Evolutionary conservation across 2,888 invertebrate genomes (phyloP), one percentile per base, ranked within the genome.

Genomic region (Hypselothyrea guttata): DNA sequence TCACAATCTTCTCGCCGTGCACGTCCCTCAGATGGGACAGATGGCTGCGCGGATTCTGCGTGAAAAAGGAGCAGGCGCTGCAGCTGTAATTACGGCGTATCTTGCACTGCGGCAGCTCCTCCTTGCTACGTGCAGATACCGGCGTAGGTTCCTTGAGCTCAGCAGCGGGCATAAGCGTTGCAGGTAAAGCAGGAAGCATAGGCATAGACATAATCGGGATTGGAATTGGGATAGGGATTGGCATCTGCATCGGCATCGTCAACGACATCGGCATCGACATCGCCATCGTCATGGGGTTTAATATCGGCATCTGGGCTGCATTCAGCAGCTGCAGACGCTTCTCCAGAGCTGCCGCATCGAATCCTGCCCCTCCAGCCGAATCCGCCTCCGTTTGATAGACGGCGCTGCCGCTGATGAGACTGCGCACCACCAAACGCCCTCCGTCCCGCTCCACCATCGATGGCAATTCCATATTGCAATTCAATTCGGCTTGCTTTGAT

Each of bases 1-100:
- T 94, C 82, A 93, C 94, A 75, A 96, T 93, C 89, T 93, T 93
- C 85, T 95, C 95, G 68, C 93, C 93, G 90, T 97, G 97, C 42
- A 93, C 93, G 90, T 96, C 95, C 56, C 95, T 93, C 78, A 94
- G 91, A 89, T 97, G 97, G 75, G 94, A 93, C 44, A 97, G 92
- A 90, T 93, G 95, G 85, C 93, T 93, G 73, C 96, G 93, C 28
- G 97, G 96, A 90, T 96, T 96, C 87, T 94, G 95, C 30, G 96
- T 96, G 88, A 93, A 94, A 89, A 94, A 96, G 68, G 92, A 92
- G 90, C 95, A 96, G 88, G 93, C 93, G 59, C 90, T 91, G 90
- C 97, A 97, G 76, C 93, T 93, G 90, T 97, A 97, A 89, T 96
- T 96, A 71, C 96, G 92, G 81, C 93, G 93, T 76, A 95, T 94